Evolutionary conservation across 1,140 invertebrate species (phyloP), one percentile per base, ranked within the genome.

Genomic region (Zaprionus lachaisei): DNA sequence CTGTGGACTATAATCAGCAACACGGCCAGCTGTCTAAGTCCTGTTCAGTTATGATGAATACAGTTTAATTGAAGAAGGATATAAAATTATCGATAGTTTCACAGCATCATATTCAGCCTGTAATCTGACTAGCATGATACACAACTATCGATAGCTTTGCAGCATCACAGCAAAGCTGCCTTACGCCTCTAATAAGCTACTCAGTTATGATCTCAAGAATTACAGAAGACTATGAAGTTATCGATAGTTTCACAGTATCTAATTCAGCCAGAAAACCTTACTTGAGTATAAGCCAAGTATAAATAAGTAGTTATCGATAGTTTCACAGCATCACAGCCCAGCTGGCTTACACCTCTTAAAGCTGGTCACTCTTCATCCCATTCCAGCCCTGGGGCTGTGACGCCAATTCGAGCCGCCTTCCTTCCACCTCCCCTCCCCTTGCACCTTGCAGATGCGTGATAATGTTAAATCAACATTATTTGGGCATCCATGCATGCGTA

Each of bases 391-490:
- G 63, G 54, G 54, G 76, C 79, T 66, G 55, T 70, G 68, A 61
- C 79, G 66, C 56, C 77, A 68, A 24, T 37, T 37, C 4, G 34
- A 14, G 5, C 12, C 14, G 37, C 37, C 37, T 38, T 15, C 12
- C 41, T 17, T 17, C 1, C 26, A 14, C 28, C 20, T 31, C n/a
- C 15, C 54, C n/a, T 2, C 0, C n/a, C 9, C 22, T 17, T 6
- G 12, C 49, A 54, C 26, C 61, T 37, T 26, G 60, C 56, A 31
- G 67, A 57, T 44, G 57, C 75, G 78, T 92, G 85, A 83, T 92
- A 91, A 91, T 92, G 80, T 90, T 91, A 90, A 92, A 91, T 91
- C 89, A 91, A 91, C 89, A 91, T 91, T 92, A 91, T 91, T 91
- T 92, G 84, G 90, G 65, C 91, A 83, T 60, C 71, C 90, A 91